phyloP scores from a whole-genome alignment of 1,140 invertebrate genomes.

The Drosophila prosaltans region DNA sequence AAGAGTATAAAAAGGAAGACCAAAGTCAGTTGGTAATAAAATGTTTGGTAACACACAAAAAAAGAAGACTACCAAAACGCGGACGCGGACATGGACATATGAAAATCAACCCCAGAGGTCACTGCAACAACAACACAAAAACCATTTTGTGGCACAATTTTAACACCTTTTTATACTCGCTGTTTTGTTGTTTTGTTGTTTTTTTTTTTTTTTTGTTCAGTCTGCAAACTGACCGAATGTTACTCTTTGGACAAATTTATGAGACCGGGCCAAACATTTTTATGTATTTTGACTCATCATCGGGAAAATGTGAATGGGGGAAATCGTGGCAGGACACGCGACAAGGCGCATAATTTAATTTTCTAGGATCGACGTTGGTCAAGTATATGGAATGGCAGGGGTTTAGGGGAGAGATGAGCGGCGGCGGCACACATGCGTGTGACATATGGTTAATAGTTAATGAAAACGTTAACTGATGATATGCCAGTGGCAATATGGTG shows the following conservation, averaged over 20 bases:
- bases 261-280: conserved; percentile 67
- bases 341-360: conserved; percentile 77
- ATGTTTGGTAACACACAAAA: conserved; percentile 8
- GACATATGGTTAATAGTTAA: conserved; percentile 80
- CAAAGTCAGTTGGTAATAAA: conserved; percentile 37
- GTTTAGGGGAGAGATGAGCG: neutral
- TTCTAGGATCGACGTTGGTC: conserved; percentile 52
- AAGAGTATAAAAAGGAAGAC: conserved; percentile 20
- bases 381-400: conserved; percentile 11
- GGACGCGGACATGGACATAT: too few relatives aligned
- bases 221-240: conserved; percentile 54
- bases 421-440: conserved; percentile 52
- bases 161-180: conserved; percentile 68
- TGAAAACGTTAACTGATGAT: conserved; percentile 78
- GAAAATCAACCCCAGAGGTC: conserved; percentile 64
- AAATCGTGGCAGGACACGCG: conserved; percentile 65
- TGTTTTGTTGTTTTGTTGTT: neutral
- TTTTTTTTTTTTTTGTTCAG: neutral
- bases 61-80: conserved; percentile 23
- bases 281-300: conserved; percentile 76
- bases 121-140: conserved; percentile 20
- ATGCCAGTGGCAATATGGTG: conserved; percentile 25
- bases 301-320: conserved; percentile 41
- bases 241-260: conserved; percentile 58
- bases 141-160: conserved; percentile 77